Evolutionary conservation across 2,888 invertebrate genomes (phyloP).

Genomic region (Limnephilus marmoratus): DNA sequence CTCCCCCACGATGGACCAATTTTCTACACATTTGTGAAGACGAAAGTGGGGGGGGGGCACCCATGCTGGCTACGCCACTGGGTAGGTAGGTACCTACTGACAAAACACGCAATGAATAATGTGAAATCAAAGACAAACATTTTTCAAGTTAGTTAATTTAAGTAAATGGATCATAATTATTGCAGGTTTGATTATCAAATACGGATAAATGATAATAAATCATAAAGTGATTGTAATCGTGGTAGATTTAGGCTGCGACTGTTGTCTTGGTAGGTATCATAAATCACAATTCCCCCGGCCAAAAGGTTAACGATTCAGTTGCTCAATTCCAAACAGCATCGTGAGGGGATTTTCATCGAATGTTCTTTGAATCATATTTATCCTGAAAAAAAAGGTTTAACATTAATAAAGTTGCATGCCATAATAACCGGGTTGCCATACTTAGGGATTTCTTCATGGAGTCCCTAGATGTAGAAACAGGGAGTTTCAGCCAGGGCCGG

Average conservation of each 20-base stretch:
- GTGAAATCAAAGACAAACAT: neutral
- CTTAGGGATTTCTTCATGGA: no score
- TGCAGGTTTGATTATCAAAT: neutral
- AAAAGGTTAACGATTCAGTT: neutral
- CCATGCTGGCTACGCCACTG: no score
- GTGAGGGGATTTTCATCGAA: conserved; percentile 22
- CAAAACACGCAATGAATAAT: neutral
- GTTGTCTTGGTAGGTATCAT: neutral
- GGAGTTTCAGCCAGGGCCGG: no score
- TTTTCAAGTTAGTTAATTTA: neutral
- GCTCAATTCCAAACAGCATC: neutral
- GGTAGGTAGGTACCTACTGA: neutral
- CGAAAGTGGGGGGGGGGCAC: no score
- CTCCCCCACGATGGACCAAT: no score
- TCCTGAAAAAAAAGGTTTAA: neutral
- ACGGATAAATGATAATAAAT: neutral
- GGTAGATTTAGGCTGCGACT: neutral
- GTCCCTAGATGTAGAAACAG: no score
- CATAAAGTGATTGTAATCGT: neutral
- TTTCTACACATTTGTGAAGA: no score
- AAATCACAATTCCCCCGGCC: neutral
- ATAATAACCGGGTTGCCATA: neutral
- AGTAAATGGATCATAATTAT: neutral
- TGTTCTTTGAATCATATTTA: neutral
- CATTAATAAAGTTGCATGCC: neutral